These are phyloP conservation scores for Camponotus vicinus DNA, from an alignment of 1,140 invertebrate genomes.

Conservation along the genomic window DNA sequence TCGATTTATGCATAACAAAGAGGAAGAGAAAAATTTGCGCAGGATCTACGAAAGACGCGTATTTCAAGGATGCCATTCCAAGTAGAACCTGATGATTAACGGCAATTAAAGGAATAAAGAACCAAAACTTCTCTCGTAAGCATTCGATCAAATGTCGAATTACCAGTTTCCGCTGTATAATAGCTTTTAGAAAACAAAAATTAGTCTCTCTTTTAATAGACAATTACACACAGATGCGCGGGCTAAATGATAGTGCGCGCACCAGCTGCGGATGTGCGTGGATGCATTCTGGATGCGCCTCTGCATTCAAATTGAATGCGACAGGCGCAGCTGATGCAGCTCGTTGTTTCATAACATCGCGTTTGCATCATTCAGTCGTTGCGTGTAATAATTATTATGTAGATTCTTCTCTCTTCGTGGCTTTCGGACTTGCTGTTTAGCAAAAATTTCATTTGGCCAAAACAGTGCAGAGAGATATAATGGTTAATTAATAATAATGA, in stretches of 20 bases:
- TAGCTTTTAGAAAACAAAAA: conserved; percentile 65
- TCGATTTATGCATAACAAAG: neutral
- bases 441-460: neutral
- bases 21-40: neutral
- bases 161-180: conserved; percentile 55
- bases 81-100: conserved; percentile 20
- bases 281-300: conserved; percentile 30
- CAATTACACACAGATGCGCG: conserved; percentile 44
- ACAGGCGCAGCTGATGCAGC: neutral
- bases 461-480: neutral
- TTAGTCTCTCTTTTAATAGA: conserved; percentile 64
- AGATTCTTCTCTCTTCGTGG: neutral
- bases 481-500: neutral
- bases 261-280: conserved; percentile 41
- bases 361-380: conserved; percentile 37
- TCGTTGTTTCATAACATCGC: conserved; percentile 27
- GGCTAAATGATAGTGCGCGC: conserved; percentile 47
- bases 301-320: conserved; percentile 26
- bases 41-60: neutral
- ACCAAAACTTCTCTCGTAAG: neutral
- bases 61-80: neutral
- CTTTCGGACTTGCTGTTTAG: neutral
- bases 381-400: conserved; percentile 28
- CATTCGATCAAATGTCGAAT: conserved; percentile 54
- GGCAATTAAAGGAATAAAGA: conserved; percentile 38